A percentile compares a stretch with the other conserved stretches of the same genome.
Evolutionary conservation across 2,888 invertebrate genomes (phyloP).

Genomic region (Periphyllus acericola): DNA sequence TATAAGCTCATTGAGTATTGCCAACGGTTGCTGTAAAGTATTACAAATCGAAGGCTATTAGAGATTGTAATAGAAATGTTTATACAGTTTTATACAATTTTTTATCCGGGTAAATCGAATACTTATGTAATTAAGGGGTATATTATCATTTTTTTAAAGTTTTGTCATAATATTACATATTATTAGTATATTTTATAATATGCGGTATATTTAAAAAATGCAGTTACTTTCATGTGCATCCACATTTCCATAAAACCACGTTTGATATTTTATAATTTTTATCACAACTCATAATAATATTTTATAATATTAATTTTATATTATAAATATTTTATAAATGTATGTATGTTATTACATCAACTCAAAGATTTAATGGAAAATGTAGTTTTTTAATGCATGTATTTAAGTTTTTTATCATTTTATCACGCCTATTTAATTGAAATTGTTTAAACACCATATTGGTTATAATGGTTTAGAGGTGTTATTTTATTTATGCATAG

Average conservation of each 20-base stretch:
- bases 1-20: constrained; percentile 19
- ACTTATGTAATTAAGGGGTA: neutral
- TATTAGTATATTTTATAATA: neutral
- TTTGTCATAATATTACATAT: neutral
- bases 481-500: neutral
- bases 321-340: too few relatives aligned
- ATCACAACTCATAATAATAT: neutral
- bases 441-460: too few relatives aligned
- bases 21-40: neutral
- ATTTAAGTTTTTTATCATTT: too few relatives aligned
- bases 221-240: neutral
- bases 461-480: too few relatives aligned
- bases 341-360: too few relatives aligned
- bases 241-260: neutral
- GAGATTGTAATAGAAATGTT: neutral
- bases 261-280: neutral
- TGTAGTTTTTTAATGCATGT: too few relatives aligned
- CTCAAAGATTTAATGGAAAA: too few relatives aligned
- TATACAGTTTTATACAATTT: neutral
- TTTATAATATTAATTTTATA: too few relatives aligned
- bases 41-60: constrained; percentile 3
- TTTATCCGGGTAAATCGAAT: neutral
- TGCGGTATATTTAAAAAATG: neutral
- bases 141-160: neutral
- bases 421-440: too few relatives aligned